Percentiles rank a stretch among this genome's conserved stretches.
These are phyloP conservation scores for Lota lota DNA, from an alignment of 2,113 vertebrate species.

Conservation along the genomic window DNA sequence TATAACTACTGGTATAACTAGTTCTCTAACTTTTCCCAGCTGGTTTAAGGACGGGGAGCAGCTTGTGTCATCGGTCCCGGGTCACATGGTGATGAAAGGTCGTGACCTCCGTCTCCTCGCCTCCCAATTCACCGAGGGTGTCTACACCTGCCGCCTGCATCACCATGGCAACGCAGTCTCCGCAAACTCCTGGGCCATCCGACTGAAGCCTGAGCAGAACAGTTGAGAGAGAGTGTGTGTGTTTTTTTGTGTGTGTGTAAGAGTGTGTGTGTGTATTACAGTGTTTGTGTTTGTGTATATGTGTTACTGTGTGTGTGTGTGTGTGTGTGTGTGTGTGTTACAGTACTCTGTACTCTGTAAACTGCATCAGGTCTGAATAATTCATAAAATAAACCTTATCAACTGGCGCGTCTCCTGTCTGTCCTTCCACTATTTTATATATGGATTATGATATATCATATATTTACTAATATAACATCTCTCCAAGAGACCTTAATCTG, in stretches of 20 bases:
- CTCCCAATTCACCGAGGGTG: slow-evolving; percentile 77
- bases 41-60: slow-evolving; percentile 82
- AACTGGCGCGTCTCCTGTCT: too few relatives aligned
- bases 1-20: too few relatives aligned
- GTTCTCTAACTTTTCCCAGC: slow-evolving; percentile 43
- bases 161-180: slow-evolving; percentile 54
- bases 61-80: slow-evolving; percentile 69
- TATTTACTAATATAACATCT: too few relatives aligned
- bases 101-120: slow-evolving; percentile 72
- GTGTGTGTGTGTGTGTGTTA: slow-evolving; percentile 4
- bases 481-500: too few relatives aligned
- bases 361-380: too few relatives aligned
- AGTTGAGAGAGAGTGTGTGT: slow-evolving; percentile 44
- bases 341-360: too few relatives aligned
- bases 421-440: too few relatives aligned
- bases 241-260: background rate
- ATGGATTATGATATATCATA: too few relatives aligned
- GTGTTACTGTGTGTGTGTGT: background rate
- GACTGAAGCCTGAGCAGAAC: slow-evolving; percentile 66
- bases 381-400: too few relatives aligned
- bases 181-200: slow-evolving; percentile 76
- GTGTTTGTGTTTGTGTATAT: background rate
- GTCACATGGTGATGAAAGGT: slow-evolving; percentile 72
- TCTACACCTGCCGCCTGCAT: slow-evolving; percentile 77
- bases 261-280: background rate